A percentile compares a stretch with the other conserved stretches of the same genome.
phyloP scores from a whole-genome alignment of 2,113 vertebrate species.

The Hippocampus comes region DNA sequence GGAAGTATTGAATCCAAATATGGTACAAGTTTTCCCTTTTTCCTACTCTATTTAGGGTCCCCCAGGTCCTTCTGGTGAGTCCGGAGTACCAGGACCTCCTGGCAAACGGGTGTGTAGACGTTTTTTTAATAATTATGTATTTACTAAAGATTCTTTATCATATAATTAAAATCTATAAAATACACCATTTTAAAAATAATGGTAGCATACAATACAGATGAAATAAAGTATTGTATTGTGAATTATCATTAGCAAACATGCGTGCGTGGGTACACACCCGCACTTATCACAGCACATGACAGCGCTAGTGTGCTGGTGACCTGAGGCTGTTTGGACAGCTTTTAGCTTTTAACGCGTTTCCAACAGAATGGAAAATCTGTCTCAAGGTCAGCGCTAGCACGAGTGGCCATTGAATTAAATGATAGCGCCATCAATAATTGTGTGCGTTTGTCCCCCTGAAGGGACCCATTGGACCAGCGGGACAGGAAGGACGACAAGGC shows the following conservation, averaged over 20 bases:
- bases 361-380: conserved; percentile 32
- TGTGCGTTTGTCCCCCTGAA: conserved; percentile 15
- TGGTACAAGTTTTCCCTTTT: conserved; percentile 10
- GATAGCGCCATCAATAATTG: not conserved
- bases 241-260: conserved; percentile 37
- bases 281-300: conserved; percentile 38
- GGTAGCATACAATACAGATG: too few relatives aligned
- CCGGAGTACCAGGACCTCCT: conserved; percentile 93
- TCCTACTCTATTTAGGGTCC: conserved; percentile 80
- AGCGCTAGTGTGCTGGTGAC: conserved; percentile 48
- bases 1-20: not conserved
- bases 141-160: not conserved
- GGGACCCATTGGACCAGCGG: conserved; percentile 83
- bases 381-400: conserved; percentile 39
- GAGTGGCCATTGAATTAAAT: not conserved
- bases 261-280: conserved; percentile 11
- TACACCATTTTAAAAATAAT: not conserved
- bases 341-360: conserved; percentile 45
- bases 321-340: conserved; percentile 53
- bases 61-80: conserved; percentile 93
- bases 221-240: too few relatives aligned
- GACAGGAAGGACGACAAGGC: conserved; percentile 87
- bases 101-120: conserved; percentile 87
- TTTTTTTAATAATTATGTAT: not conserved
- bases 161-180: not conserved